These are phyloP conservation scores for Paedocypris sp. DNA, from an alignment of 2,113 vertebrate species.

Conservation along the genomic window DNA sequence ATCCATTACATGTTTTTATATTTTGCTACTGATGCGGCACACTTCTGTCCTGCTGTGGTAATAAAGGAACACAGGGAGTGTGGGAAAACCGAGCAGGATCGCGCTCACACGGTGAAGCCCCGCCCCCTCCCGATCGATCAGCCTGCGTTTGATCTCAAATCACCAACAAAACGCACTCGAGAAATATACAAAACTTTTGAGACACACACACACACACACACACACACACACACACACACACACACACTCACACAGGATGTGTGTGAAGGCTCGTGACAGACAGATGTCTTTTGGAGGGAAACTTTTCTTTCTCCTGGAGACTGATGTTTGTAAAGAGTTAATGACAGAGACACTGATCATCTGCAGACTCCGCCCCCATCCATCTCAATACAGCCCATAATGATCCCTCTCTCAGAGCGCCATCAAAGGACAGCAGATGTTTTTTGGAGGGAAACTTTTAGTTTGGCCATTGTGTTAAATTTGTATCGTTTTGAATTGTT, in stretches of 20 bases:
- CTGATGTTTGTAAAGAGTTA: conserved; percentile 32
- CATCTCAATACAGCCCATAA: conserved; percentile 31
- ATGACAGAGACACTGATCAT: conserved; percentile 30
- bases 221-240: too few species aligned
- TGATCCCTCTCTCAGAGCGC: not conserved
- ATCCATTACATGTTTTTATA: conserved; percentile 49
- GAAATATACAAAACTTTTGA: too few species aligned
- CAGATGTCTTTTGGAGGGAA: conserved; percentile 37
- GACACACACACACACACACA: too few species aligned
- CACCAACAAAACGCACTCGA: too few species aligned
- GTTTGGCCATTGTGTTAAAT: not conserved
- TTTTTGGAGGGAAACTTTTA: not conserved
- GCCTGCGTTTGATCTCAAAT: too few species aligned
- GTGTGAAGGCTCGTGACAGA: conserved; percentile 28
- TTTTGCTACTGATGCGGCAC: conserved; percentile 46
- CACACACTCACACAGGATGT: too few species aligned
- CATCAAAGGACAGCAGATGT: not conserved
- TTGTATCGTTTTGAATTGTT: too few species aligned
- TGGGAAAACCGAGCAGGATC: conserved; percentile 51
- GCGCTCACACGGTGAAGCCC: conserved; percentile 52
- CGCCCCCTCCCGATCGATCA: too few species aligned
- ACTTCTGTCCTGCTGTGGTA: conserved; percentile 48
- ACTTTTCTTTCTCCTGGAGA: conserved; percentile 15
- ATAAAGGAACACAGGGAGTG: conserved; percentile 52
- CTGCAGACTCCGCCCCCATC: conserved; percentile 32